Base-by-base conservation (phyloP, 2,113 vertebrate genomes). In the Petrocephalus zakoni region DNA sequence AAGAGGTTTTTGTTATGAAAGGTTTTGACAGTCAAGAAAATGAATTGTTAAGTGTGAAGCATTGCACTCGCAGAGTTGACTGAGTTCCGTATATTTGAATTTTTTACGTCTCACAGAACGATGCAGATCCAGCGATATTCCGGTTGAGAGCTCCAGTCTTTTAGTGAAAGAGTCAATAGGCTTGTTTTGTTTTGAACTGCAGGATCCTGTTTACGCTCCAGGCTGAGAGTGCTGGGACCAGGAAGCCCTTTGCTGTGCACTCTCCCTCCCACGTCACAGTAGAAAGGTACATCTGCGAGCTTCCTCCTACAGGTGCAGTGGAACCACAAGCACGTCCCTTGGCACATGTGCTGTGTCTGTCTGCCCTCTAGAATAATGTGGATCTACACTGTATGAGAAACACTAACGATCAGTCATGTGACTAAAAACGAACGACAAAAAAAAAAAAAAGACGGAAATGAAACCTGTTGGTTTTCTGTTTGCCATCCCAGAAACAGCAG, bases 281-380 rank as follows among this genome's bases (percentile, higher is more conserved):
- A 86, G 56, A 91, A 85, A 91, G 90, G 91, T 91, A 90, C 1
- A 88, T 90, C 82, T 25, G 86, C 46, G 81, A 51, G 42, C 87
- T 52, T 21, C 8, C n/a, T 87, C 51, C 21, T 88, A 29, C 13
- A 34, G 6, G 13, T 29, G 42, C 29, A 68, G 42, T 15, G 17
- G 72, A 10, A 17, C 53, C n/a, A 15, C 4, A 87, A 81, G 82
- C 53, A 83, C 19, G 37, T 81, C n/a, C 13, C 75, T 47, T 19
- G 53, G 53, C 53, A 2, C 88, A 37, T 15, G 11, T 72, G 68
- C 34, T 25, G 72, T 42, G 29, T 78, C 72, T 42, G 0, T 34
- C 72, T 78, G 72, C 34, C 72, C 34, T 78, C 72, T 78, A 19
- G 5, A 78, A 78, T 78, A 42, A 42, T 17, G 47, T 52, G 46